phyloP scores from a whole-genome alignment of 2,888 invertebrate genomes.

The Oligia strigilis region DNA sequence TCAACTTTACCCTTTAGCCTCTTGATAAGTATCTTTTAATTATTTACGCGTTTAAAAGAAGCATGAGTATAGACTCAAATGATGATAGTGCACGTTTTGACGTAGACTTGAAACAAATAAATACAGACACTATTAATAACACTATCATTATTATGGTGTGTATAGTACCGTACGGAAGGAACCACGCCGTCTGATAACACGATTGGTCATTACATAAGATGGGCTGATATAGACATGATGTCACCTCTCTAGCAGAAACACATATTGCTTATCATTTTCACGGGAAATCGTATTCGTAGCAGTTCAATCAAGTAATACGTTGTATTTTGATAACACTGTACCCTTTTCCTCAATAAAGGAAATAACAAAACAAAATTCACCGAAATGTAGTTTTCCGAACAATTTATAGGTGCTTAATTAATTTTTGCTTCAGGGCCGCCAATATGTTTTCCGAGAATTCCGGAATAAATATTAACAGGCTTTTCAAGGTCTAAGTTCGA shows the following conservation, averaged over 20 bases:
- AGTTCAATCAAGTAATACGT: conserved; percentile 45
- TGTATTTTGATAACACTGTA: conserved; percentile 54
- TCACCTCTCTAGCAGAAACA: conserved; percentile 49
- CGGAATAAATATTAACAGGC: conserved; percentile 19
- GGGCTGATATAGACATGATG: conserved; percentile 56
- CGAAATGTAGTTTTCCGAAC: conserved; percentile 39
- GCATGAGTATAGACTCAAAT: conserved; percentile 19
- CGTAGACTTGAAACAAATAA: conserved; percentile 36
- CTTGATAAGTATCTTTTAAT: conserved; percentile 28
- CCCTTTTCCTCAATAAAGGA: conserved; percentile 51
- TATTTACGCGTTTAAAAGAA: conserved; percentile 19
- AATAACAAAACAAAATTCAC: conserved; percentile 42
- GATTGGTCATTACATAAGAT: conserved; percentile 64
- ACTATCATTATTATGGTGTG: conserved; percentile 38
- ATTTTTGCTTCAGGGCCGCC: conserved; percentile 2
- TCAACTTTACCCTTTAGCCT: conserved; percentile 34
- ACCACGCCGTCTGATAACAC: conserved; percentile 69
- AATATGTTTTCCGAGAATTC: conserved; percentile 20
- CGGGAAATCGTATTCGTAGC: conserved; percentile 53
- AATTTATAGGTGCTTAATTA: conserved; percentile 18
- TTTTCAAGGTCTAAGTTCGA: conserved; percentile 7
- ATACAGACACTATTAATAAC: conserved; percentile 31
- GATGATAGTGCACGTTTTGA: conserved; percentile 35
- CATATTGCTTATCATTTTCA: conserved; percentile 58
- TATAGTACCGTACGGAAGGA: conserved; percentile 40